These are phyloP conservation scores for Felis catus DNA, from an alignment of 2,113 vertebrate species.

Conservation along the genomic window F.catus_Fca126_mat1.0 CM031421.1:92779501-92780000, in stretches of 20 bases:
- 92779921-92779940: neutral
- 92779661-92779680: neutral
- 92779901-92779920: neutral
- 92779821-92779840: accelerated
- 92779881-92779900: neutral
- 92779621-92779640: neutral
- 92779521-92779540: neutral
- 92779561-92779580: neutral
- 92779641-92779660: neutral
- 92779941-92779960: too few relatives aligned
- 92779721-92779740: neutral
- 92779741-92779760: neutral
- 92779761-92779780: too few relatives aligned
- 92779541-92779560: neutral
- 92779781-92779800: neutral
- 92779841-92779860: neutral
- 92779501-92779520: neutral
- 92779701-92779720: neutral
- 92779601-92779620: neutral
- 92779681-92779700: neutral
- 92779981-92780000: neutral
- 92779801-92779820: neutral
- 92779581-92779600: neutral
- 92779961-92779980: neutral
- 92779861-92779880: neutral